Percentiles rank a stretch among this genome's conserved stretches.
Conservation (phyloP, 2,113 vertebrate species). For the Hypanus sabinus region DNA sequence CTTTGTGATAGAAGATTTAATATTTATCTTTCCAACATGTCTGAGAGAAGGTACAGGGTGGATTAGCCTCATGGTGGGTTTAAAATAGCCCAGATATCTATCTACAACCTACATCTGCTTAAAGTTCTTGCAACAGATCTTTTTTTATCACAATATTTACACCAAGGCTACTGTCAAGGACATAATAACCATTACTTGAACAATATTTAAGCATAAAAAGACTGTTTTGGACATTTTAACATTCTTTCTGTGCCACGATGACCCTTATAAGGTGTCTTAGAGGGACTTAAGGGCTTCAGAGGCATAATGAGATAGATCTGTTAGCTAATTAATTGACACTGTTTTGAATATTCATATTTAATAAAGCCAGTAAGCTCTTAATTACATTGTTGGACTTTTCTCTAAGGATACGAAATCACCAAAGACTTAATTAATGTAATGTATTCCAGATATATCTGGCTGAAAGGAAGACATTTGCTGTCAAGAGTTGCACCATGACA, state of each 20-base stretch:
- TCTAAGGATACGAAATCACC: slow-evolving; percentile 98
- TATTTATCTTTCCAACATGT: slow-evolving; percentile 99
- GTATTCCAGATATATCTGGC: slow-evolving; percentile 92
- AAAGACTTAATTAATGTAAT: slow-evolving; percentile 99
- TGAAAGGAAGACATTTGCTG: slow-evolving; percentile 84
- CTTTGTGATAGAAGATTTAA: slow-evolving; percentile 99
- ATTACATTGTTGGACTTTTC: slow-evolving; percentile 99
- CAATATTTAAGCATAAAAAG: slow-evolving; percentile 60
- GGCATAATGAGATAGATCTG: slow-evolving; percentile 72
- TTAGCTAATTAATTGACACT: slow-evolving; percentile 97
- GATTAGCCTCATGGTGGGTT: slow-evolving; percentile 74
- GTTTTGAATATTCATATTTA: slow-evolving; percentile 99
- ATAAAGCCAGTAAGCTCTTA: slow-evolving; percentile 92
- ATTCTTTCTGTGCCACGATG: slow-evolving; percentile 65
- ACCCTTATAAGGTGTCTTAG: slow-evolving; percentile 80
- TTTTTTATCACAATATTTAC: slow-evolving; percentile 31
- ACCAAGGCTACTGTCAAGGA: slow-evolving; percentile 50
- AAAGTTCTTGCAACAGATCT: slow-evolving; percentile 10
- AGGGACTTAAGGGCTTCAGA: slow-evolving; percentile 69
- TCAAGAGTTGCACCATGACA: slow-evolving; percentile 88
- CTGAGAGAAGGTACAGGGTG: slow-evolving; percentile 74
- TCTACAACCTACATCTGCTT: slow-evolving; percentile 36
- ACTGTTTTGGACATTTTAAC: slow-evolving; percentile 65
- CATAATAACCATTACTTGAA: slow-evolving; percentile 59
- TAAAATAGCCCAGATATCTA: slow-evolving; percentile 59